Evolutionary conservation across 2,113 vertebrate species (phyloP).

Genomic region (Telmatochromis bifrenatus): DNA sequence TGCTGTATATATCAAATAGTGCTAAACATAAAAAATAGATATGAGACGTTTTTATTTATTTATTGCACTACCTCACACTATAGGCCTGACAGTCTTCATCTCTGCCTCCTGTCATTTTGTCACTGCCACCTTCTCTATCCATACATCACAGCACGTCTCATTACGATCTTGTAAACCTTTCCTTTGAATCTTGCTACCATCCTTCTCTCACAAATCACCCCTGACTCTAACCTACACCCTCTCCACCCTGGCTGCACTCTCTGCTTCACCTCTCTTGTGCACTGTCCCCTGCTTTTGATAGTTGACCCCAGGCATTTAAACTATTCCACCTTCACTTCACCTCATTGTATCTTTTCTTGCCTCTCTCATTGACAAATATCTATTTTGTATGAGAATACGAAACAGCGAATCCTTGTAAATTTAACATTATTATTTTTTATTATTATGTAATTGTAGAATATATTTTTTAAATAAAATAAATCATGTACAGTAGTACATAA

Average conservation of each 20-base stretch:
- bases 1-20: not conserved
- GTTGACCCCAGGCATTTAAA: not conserved
- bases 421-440: not conserved
- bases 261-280: not conserved
- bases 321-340: not conserved
- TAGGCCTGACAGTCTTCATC: not conserved
- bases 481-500: not conserved
- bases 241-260: not conserved
- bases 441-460: not conserved
- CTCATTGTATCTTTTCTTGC: not conserved
- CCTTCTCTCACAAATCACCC: not conserved
- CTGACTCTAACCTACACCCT: not conserved
- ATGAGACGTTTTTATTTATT: not conserved
- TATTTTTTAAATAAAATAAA: fast-evolving
- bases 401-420: fast-evolving
- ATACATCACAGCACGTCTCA: not conserved
- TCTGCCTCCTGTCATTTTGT: not conserved
- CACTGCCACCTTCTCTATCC: not conserved
- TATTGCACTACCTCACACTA: not conserved
- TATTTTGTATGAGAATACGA: not conserved
- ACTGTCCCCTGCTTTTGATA: not conserved
- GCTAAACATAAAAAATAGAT: not conserved
- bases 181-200: not conserved
- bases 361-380: not conserved
- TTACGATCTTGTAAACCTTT: not conserved